A percentile compares a stretch with the other conserved stretches of the same genome.
Evolutionary conservation across 2,888 invertebrate genomes (phyloP).

Genomic region (Barypeithes pellucidus): DNA sequence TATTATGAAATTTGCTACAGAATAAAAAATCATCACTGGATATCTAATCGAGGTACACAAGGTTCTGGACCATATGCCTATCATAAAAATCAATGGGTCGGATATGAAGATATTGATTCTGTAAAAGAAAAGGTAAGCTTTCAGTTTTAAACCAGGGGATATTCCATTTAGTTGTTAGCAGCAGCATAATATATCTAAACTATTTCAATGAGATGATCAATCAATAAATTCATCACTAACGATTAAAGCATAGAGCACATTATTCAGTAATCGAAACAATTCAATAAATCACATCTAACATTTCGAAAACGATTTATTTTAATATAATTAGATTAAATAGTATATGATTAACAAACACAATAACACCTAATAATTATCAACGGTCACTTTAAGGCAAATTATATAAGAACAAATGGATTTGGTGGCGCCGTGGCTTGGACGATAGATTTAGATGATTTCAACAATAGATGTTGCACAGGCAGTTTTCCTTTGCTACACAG

Average conservation of each 20-base stretch:
- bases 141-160: neutral
- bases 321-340: too few relatives aligned
- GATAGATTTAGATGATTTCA: conserved; percentile 90
- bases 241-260: too few relatives aligned
- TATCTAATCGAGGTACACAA: conserved; percentile 73
- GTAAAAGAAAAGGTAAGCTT: conserved; percentile 81
- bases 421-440: conserved; percentile 93
- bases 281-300: too few relatives aligned
- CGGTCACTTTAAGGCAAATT: conserved; percentile 74
- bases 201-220: too few relatives aligned
- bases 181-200: too few relatives aligned
- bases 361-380: too few relatives aligned
- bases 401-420: conserved; percentile 81
- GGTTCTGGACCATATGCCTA: conserved; percentile 85
- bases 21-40: conserved; percentile 81
- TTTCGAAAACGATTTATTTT: too few relatives aligned
- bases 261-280: too few relatives aligned
- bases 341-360: too few relatives aligned
- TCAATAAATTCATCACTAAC: too few relatives aligned
- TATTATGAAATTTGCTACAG: conserved; percentile 89
- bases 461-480: conserved; percentile 87
- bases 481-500: conserved; percentile 85
- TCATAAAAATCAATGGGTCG: conserved; percentile 89
- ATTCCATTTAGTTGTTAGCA: too few relatives aligned
- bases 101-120: conserved; percentile 88